Base-by-base conservation (phyloP, 1,140 invertebrate genomes). In the Ridgeia piscesae region DNA sequence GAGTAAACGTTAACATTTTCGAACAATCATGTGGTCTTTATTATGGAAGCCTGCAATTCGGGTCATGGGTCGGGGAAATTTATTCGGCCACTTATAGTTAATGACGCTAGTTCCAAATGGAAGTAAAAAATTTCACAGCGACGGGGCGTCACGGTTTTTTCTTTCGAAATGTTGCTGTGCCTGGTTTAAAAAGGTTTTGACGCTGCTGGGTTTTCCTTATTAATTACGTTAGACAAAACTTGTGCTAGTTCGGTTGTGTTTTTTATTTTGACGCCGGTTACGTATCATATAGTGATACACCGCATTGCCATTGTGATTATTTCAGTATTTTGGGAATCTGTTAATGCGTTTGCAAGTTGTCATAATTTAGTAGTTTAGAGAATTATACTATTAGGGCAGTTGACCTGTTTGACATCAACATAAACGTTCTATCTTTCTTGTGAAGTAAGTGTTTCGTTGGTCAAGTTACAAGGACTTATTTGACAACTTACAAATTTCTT, bases 11-110 rank as follows among this genome's bases (percentile, higher is more conserved):
- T 77, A 77, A 77, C 0, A 77, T 77, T 77, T 77, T 77, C 58
- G 58, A 77, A 77, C 58, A 77, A 77, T 77, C 58, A 77, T 77
- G 58, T 77, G 58, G 58, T 77, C 58, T 77, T 77, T 77, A 77
- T 77, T 77, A 77, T 77, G 58, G 58, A 77, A 21, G 58, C 58
- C 58, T 77, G 58, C 58, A 21, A 77, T 77, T 77, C 14, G 58
- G 58, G 58, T 77, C 58, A 77, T 77, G 58, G 58, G 58, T 77
- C 58, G 6, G 58, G 27, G 17, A 77, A 77, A 77, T 77, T 14
- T 77, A 77, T 14, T 1, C 58, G 58, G 58, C 4, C 58, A 77
- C 27, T 77, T 21, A 2, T 27, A 77, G 58, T 77, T 77, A 77
- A 77, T 31, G 58, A 77, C 58, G 58, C 58, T 9, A 77, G 58